These are phyloP conservation scores for Azemiops feae DNA, from an alignment of 2,113 vertebrate genomes.

Conservation along the genomic window DNA sequence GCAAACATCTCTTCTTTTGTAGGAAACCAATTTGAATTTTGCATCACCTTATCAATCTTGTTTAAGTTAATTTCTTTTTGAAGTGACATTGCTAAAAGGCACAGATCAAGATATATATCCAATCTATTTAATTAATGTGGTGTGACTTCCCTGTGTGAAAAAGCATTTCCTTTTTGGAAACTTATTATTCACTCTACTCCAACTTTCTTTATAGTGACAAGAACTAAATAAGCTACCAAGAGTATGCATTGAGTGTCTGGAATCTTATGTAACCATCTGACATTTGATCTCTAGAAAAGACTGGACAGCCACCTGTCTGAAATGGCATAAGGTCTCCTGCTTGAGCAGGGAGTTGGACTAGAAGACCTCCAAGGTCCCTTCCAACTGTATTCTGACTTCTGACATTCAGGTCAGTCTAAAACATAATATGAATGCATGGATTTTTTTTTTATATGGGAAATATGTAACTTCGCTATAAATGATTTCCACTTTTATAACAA, in stretches of 20 bases:
- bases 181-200: not conserved
- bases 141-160: not conserved
- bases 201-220: not conserved
- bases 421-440: not conserved
- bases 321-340: too few species aligned
- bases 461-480: not conserved
- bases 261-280: not conserved
- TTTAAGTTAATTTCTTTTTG: not conserved
- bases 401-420: not conserved
- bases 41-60: not conserved
- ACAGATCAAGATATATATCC: conserved; percentile 3
- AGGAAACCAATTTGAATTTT: not conserved
- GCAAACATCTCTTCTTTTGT: not conserved
- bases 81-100: not conserved
- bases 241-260: not conserved
- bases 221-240: not conserved
- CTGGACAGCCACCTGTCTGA: too few species aligned
- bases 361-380: too few species aligned
- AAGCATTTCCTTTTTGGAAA: not conserved
- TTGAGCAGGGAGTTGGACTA: too few species aligned
- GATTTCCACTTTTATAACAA: not conserved
- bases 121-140: not conserved
- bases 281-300: not conserved
- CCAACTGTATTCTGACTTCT: too few species aligned
- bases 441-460: too few species aligned